Evolutionary conservation across 2,797 vertebrate species (phyloP).

Genomic region (Hippopotamyrus pictus): DNA sequence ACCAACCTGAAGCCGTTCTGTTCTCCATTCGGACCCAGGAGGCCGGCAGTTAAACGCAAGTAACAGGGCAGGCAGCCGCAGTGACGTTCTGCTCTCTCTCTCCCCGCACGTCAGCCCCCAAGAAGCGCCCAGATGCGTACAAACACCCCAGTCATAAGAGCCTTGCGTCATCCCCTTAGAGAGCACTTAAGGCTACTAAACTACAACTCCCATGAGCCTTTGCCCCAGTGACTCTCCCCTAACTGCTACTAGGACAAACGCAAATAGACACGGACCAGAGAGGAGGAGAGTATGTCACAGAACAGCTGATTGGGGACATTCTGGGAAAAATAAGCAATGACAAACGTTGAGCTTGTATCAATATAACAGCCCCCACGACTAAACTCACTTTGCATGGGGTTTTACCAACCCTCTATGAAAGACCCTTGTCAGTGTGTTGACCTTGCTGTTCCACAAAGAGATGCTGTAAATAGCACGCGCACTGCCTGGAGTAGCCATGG

Average conservation of each 20-base stretch:
- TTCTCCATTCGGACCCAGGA: not conserved
- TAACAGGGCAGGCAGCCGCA: not conserved
- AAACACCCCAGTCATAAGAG: not conserved
- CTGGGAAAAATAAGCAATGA: not conserved
- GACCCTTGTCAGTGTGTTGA: not conserved
- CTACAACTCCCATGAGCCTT: conserved; percentile 21
- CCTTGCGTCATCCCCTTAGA: conserved; percentile 10
- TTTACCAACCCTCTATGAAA: not conserved
- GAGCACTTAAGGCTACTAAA: conserved; percentile 7
- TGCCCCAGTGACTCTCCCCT: conserved; percentile 9
- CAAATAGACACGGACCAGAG: not conserved
- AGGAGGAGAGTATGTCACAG: not conserved
- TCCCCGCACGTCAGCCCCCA: not conserved
- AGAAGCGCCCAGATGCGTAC: not conserved
- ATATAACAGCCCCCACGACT: not conserved
- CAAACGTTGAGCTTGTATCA: not conserved
- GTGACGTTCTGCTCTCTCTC: not conserved
- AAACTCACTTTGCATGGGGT: not conserved
- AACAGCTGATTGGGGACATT: not conserved
- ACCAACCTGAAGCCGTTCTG: not conserved
- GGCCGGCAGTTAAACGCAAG: not conserved
- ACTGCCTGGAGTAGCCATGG: conserved; percentile 17
- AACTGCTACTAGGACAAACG: conserved; percentile 8
- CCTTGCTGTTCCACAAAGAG: not conserved
- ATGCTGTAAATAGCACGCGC: conserved; percentile 9